Base-by-base conservation (phyloP, 2,797 vertebrate species). In the Menidia menidia region DNA sequence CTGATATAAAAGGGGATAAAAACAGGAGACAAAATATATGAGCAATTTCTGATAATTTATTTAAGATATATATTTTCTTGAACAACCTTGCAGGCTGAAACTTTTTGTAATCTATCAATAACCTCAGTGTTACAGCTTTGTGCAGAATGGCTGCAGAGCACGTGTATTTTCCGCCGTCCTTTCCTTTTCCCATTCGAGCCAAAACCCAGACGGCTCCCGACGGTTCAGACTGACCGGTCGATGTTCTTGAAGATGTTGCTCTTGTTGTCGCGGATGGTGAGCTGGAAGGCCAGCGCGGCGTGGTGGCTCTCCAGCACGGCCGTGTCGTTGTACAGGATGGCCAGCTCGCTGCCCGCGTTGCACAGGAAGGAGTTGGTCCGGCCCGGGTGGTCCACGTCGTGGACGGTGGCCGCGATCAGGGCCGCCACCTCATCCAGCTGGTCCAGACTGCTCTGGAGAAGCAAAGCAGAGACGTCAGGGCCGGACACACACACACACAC, bases 181-280 rank as follows among this genome's bases (percentile, higher is more conserved):
- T 52, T 52, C 19, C 50, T 30, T 52, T 52, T 13, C 13, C 19
- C 18, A 50, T 44, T 47, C 30, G 10, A 14, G 32, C 35, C 6
- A 14, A 61, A 50, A 9, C 25, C 6, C 6, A 14, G 8, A 16
- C 6, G 2, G 54, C 30, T 0, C 0, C 31, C 15, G 14, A 32
- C 0, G 9, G 25, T 51, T 30, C 12, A 4, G 30, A 57, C 92
- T 78, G 35, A 98, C 98, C 97, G 94, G 90, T 98, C 97, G 64
- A 96, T 96, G 90, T 97, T 97, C 87, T 95, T 97, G 77, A 99
- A 99, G 90, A 99, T 97, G 86, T 99, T 98, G 93, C 94, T 96
- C 86, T 96, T 97, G 78, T 93, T 92, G 48, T 98, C 96, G 0
- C 94, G 87, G 0, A 89, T 85, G 53, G 97, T 99, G 84, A 99